Evolutionary conservation across 2,797 vertebrate genomes (phyloP), one percentile per base, ranked within the genome.

Genomic region (Acridotheres tristis): DNA sequence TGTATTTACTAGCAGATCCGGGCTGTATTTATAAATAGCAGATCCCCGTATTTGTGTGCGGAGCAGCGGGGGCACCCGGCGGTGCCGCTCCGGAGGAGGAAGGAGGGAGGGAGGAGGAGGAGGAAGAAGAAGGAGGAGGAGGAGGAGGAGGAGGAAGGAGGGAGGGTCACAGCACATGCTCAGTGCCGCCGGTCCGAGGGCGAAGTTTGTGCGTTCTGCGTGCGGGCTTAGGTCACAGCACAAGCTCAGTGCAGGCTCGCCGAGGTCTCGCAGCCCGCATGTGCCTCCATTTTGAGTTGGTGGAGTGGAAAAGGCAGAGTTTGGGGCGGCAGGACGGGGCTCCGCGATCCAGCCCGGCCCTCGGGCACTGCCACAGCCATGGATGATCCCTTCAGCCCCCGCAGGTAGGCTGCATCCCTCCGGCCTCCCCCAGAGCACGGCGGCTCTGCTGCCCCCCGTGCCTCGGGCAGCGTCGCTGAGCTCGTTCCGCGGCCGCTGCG

Each of bases 221-320:
- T 98, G 98, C 98, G 97, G 98, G 98, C 99, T 99, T 98, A 99
- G 99, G 99, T 99, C 99, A 99, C 97, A 98, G 98, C 99, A 99
- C 99, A 98, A 98, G 99, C 99, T 99, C 99, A 98, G 99, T 99
- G 98, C 95, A 97, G 97, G 98, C 98, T 98, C 98, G 97, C 88
- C 83, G 97, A 98, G 98, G 97, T 96, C 98, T 97, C 97, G 81
- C 97, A 97, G 98, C 95, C 98, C 98, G 98, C 98, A 98, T 98
- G 98, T 97, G 98, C 99, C 99, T 99, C 99, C 99, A 99, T 99
- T 99, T 99, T 99, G 99, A 98, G 98, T 97, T 98, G 98, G 98
- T 98, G 98, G 98, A 97, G 98, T 98, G 97, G 96, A 95, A 97
- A 98, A 97, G 98, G 98, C 98, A 97, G 98, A 97, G 98, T 97